phyloP scores from a whole-genome alignment of 2,797 vertebrate genomes.

The Siniperca obscura region DNA sequence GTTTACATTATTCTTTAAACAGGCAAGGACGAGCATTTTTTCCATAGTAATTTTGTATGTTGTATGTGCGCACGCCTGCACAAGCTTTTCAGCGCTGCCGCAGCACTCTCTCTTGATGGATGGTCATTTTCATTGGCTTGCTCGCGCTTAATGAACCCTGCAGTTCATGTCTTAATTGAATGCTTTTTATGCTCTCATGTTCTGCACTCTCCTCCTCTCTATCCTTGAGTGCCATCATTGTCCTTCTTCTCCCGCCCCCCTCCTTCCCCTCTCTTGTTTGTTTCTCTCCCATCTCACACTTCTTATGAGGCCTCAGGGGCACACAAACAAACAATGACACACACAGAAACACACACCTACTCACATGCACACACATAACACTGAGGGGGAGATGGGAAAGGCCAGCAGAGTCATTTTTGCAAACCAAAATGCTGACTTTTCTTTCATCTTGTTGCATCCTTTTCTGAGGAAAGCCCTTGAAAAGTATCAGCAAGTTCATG shows the following conservation, averaged over 20 bases:
- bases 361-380: not conserved
- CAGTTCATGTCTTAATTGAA: constrained; percentile 91
- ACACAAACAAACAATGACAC: constrained; percentile 40
- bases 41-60: constrained; percentile 17
- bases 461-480: constrained; percentile 31
- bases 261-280: constrained; percentile 54
- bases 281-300: constrained; percentile 55
- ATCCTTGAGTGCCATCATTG: constrained; percentile 7
- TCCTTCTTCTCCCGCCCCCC: not conserved
- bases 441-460: constrained; percentile 37
- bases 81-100: constrained; percentile 58
- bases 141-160: constrained; percentile 92
- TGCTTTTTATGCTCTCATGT: constrained; percentile 83
- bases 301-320: constrained; percentile 60
- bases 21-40: constrained; percentile 14
- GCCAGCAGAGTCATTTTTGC: constrained; percentile 27
- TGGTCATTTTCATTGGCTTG: constrained; percentile 88
- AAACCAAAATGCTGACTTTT: constrained; percentile 57
- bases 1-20: constrained; percentile 32
- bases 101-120: constrained; percentile 86
- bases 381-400: constrained; percentile 16
- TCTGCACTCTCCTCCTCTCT: constrained; percentile 13
- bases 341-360: constrained; percentile 6
- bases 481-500: constrained; percentile 45
- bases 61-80: constrained; percentile 44